Evolutionary conservation across 2,888 invertebrate genomes (phyloP).

Genomic region (Zootermopsis nevadensis): DNA sequence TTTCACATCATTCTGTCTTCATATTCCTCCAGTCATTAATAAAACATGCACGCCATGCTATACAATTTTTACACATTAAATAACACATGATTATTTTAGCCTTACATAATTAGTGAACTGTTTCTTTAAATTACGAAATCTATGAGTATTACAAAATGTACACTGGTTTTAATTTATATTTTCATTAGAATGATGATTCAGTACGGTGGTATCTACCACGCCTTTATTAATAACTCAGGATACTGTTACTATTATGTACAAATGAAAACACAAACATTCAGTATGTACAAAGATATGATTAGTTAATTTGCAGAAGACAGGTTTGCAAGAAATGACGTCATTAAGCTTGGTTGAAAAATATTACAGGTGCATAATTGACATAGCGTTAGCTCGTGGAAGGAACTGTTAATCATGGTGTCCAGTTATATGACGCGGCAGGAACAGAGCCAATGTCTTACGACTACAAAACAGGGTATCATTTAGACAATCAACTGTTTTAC

Average conservation of each 20-base stretch:
- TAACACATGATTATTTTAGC: slow-evolving; percentile 33
- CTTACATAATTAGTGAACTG: slow-evolving; percentile 29
- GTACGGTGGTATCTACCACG: neutral
- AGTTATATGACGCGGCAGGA: too few species aligned
- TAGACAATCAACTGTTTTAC: too few species aligned
- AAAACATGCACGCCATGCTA: slow-evolving; percentile 22
- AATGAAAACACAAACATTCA: slow-evolving; percentile 39
- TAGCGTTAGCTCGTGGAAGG: neutral
- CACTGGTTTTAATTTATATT: neutral
- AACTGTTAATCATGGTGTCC: neutral
- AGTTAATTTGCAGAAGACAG: neutral
- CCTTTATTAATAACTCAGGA: slow-evolving; percentile 28
- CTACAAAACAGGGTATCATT: too few species aligned
- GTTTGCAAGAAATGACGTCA: slow-evolving; percentile 31
- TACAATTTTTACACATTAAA: slow-evolving; percentile 34
- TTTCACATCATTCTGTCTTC: slow-evolving; percentile 16
- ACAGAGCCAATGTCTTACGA: too few species aligned
- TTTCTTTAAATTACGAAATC: slow-evolving; percentile 42
- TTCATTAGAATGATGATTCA: slow-evolving; percentile 25
- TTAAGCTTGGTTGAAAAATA: slow-evolving; percentile 1
- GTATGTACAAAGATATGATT: slow-evolving; percentile 33
- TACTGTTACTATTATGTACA: slow-evolving; percentile 16
- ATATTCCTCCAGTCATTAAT: slow-evolving; percentile 1
- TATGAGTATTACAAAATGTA: slow-evolving; percentile 45
- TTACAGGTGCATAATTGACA: neutral